Percentiles rank a stretch among this genome's conserved stretches.
Conservation (phyloP, 2,113 vertebrate genomes). For the Danio rerio region GRCz12tu NC_133178.1:13105001-13105500, state of each 20-base stretch:
- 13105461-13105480: slow-evolving; percentile 59
- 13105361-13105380: slow-evolving; percentile 53
- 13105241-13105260: slow-evolving; percentile 11
- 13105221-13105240: background rate
- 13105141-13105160: slow-evolving; percentile 56
- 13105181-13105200: slow-evolving; percentile 43
- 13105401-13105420: slow-evolving; percentile 61
- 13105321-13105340: slow-evolving; percentile 63
- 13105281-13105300: slow-evolving; percentile 18
- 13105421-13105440: slow-evolving; percentile 41
- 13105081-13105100: slow-evolving; percentile 66
- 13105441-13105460: slow-evolving; percentile 56
- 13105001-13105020: background rate
- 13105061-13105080: slow-evolving; percentile 18
- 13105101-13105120: slow-evolving; percentile 67
- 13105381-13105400: slow-evolving; percentile 82
- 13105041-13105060: slow-evolving; percentile 3
- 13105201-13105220: slow-evolving; percentile 35
- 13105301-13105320: slow-evolving; percentile 49
- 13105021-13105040: background rate
- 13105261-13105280: background rate
- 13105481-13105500: slow-evolving; percentile 34
- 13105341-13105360: slow-evolving; percentile 66
- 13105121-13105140: slow-evolving; percentile 55
- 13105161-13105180: slow-evolving; percentile 44